phyloP scores from a whole-genome alignment of 2,113 vertebrate species.

The Rhynchopsitta pachyrhyncha region DNA sequence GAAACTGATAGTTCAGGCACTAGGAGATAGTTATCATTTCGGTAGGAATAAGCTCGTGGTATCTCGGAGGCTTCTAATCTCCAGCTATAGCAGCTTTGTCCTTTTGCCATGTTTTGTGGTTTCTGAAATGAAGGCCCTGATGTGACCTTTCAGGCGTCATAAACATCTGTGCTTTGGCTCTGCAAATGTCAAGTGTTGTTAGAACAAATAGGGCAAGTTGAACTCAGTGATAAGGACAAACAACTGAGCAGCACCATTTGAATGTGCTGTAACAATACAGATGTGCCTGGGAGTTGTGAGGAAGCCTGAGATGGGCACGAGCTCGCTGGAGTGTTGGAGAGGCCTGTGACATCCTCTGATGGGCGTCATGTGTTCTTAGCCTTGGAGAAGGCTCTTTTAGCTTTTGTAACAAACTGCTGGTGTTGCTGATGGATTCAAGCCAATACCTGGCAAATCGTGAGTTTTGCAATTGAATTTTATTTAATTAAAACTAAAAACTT shows the following conservation, averaged over 20 bases:
- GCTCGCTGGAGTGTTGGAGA: neutral
- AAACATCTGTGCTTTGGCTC: neutral
- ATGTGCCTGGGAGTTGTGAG: neutral
- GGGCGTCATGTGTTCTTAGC: rapidly evolving
- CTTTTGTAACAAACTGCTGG: neutral
- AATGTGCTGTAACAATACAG: neutral
- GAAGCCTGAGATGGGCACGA: neutral
- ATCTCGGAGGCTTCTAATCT: neutral
- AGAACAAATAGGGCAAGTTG: neutral
- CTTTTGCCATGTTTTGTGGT: neutral
- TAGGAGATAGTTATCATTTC: neutral
- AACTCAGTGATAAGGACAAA: neutral
- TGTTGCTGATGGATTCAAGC: neutral
- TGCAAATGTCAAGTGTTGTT: neutral
- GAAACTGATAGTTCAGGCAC: neutral
- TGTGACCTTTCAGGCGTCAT: neutral
- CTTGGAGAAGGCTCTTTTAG: neutral
- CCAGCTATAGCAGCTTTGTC: neutral
- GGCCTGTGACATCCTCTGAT: neutral
- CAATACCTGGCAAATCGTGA: neutral
- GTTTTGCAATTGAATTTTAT: neutral
- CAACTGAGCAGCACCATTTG: neutral
- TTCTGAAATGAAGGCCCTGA: neutral
- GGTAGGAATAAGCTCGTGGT: neutral
- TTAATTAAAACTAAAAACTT: neutral